Percentiles rank a stretch among this genome's conserved stretches.
These are phyloP conservation scores for Paguma larvata DNA, from an alignment of 2,797 vertebrate species.

Conservation along the genomic window DNA sequence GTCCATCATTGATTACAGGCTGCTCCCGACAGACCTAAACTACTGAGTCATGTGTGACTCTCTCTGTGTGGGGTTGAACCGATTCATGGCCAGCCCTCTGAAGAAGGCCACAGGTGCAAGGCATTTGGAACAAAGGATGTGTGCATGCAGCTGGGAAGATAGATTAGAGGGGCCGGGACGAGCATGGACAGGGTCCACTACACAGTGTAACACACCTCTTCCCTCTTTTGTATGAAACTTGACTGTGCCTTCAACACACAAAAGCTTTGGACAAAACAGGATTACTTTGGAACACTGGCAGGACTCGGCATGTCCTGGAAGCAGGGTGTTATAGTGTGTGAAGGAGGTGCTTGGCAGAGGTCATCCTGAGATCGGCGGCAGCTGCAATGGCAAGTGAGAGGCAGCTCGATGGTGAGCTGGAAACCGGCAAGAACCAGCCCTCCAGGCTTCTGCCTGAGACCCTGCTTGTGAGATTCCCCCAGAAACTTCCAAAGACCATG, in stretches of 20 bases:
- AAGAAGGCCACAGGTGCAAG: not conserved
- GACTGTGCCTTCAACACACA: not conserved
- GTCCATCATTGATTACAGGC: no score
- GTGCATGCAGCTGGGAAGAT: not conserved
- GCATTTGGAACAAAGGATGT: not conserved
- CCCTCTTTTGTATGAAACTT: not conserved
- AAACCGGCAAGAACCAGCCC: not conserved
- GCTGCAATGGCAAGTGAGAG: no score
- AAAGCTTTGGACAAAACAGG: not conserved
- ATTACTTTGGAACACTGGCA: not conserved
- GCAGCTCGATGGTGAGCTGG: accelerated
- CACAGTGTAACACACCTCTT: not conserved
- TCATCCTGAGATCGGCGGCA: not conserved
- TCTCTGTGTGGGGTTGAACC: not conserved
- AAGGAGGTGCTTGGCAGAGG: not conserved
- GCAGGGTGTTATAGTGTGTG: not conserved
- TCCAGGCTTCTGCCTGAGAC: not conserved
- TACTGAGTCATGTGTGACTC: not conserved
- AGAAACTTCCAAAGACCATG: not conserved
- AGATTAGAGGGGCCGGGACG: no score
- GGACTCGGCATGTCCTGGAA: not conserved
- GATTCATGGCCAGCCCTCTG: not conserved
- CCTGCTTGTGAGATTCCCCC: not conserved
- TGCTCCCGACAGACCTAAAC: not conserved
- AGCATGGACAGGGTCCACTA: not conserved